Evolutionary conservation across 2,888 invertebrate species (phyloP).

Genomic region (Hemithea aestivaria): DNA sequence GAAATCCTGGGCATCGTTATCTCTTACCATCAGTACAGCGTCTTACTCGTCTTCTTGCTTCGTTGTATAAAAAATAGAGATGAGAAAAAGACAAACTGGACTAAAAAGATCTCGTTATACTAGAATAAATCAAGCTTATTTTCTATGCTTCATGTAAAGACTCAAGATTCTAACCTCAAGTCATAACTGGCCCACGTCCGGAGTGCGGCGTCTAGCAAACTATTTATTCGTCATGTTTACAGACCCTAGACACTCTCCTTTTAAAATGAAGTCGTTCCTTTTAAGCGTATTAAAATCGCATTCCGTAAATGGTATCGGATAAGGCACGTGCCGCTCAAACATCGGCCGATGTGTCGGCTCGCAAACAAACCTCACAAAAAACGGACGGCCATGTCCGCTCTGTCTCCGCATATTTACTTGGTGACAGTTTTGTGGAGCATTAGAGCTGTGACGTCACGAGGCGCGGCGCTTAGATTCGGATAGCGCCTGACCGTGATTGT

Average conservation of each 20-base stretch:
- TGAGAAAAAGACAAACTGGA: no score
- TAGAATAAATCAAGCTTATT: no score
- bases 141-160: no score
- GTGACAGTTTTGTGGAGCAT: background rate
- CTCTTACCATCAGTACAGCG: no score
- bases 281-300: conserved; percentile 66
- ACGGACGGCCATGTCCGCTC: conserved; percentile 6
- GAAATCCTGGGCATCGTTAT: no score
- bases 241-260: conserved; percentile 27
- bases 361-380: conserved; percentile 20
- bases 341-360: conserved; percentile 24
- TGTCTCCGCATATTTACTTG: conserved; percentile 3
- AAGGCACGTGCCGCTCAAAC: conserved; percentile 66
- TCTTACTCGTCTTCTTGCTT: no score
- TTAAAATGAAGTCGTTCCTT: conserved; percentile 58
- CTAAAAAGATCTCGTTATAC: no score
- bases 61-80: no score
- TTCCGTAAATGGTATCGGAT: conserved; percentile 68
- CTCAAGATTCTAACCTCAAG: no score
- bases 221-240: conserved; percentile 23
- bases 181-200: no score
- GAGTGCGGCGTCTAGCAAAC: no score
- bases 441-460: background rate
- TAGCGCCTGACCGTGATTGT: no score
- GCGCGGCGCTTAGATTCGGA: background rate